phyloP scores from a whole-genome alignment of 1,140 invertebrate species.

The Temnothorax nylanderi region DNA sequence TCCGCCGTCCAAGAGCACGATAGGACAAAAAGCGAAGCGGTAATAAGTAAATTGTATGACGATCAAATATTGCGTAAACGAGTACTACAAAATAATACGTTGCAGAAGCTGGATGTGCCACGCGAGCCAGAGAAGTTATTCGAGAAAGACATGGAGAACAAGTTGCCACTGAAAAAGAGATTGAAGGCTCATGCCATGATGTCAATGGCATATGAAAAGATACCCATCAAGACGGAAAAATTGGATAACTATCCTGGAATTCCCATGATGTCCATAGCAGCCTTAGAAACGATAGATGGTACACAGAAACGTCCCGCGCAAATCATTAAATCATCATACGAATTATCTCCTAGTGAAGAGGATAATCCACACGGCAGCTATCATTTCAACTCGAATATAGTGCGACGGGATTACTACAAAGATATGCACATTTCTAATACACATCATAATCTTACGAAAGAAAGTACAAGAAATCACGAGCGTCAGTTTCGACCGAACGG shows the following conservation, averaged over 20 bases:
- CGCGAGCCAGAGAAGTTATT: constrained; percentile 68
- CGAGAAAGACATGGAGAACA: constrained; percentile 71
- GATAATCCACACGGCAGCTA: constrained; percentile 38
- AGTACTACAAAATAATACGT: constrained; percentile 67
- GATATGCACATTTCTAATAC: constrained; percentile 61
- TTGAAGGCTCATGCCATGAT: constrained; percentile 78
- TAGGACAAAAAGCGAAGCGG: constrained; percentile 70
- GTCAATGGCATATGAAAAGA: constrained; percentile 66
- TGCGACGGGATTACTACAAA: constrained; percentile 72
- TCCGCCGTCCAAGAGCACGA: constrained; percentile 77
- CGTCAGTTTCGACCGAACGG: constrained; percentile 56
- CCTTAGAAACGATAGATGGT: constrained; percentile 55
- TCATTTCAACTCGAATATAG: constrained; percentile 62
- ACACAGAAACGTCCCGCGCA: constrained; percentile 53
- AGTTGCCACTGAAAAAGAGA: constrained; percentile 82
- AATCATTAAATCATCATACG: constrained; percentile 55
- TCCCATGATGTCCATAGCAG: constrained; percentile 79
- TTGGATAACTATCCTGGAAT: constrained; percentile 74
- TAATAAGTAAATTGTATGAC: constrained; percentile 77
- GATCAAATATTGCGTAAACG: constrained; percentile 75
- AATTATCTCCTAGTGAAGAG: constrained; percentile 48
- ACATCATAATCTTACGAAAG: constrained; percentile 60
- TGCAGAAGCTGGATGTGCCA: constrained; percentile 68
- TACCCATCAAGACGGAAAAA: constrained; percentile 68
- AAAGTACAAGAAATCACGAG: constrained; percentile 58